Conservation (phyloP, 2,113 vertebrate genomes). For the Centropus bengalensis region DNA sequence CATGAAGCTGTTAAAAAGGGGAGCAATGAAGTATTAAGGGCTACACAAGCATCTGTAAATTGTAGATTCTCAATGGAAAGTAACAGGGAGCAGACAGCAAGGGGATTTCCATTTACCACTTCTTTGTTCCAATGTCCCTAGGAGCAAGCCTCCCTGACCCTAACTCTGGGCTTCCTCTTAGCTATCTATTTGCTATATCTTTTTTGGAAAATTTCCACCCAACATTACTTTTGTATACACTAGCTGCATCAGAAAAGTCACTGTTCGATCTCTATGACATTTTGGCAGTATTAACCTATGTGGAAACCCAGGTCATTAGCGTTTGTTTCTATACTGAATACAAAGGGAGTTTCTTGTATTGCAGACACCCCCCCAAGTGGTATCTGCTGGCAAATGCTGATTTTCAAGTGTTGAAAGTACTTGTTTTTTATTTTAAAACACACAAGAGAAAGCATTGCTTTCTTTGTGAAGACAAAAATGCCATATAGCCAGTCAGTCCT, state of each 20-base stretch:
- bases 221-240: background rate
- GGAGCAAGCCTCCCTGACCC: background rate
- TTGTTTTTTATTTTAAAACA: background rate
- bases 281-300: background rate
- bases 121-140: background rate
- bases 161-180: background rate
- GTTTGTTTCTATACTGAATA: background rate
- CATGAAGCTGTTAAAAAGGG: conserved; percentile 42
- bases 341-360: conserved; percentile 24
- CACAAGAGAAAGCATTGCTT: background rate
- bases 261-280: background rate
- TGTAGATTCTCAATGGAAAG: background rate
- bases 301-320: background rate
- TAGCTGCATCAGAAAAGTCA: background rate
- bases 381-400: conserved; percentile 53
- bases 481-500: background rate
- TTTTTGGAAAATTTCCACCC: background rate
- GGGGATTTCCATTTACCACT: background rate
- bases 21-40: background rate
- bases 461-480: background rate
- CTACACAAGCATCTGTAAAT: conserved; percentile 1
- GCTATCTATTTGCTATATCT: background rate
- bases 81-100: background rate
- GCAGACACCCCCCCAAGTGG: conserved; percentile 61
- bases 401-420: background rate